Percentiles rank a stretch among this genome's conserved stretches.
Evolutionary conservation across 2,888 invertebrate genomes (phyloP).

Genomic region (Dorcus hopei): DNA sequence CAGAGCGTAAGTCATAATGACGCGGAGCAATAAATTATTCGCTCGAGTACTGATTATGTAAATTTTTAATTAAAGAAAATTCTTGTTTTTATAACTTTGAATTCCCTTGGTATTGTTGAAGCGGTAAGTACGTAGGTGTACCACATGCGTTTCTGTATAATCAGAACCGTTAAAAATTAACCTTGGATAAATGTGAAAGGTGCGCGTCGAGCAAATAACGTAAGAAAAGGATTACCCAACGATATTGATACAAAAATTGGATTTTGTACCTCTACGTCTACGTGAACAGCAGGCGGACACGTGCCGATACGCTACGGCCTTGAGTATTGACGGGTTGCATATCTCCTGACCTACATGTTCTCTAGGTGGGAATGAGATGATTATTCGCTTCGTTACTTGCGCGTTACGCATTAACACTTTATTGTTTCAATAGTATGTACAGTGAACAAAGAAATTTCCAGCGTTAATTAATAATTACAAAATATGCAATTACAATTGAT

Average conservation of each 20-base stretch:
- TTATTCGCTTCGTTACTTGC: too few species aligned
- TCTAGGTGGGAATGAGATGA: neutral
- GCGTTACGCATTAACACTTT: too few species aligned
- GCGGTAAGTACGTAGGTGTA: neutral
- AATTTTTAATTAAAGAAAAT: too few species aligned
- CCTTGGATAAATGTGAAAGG: neutral
- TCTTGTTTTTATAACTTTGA: too few species aligned
- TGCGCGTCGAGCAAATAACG: neutral
- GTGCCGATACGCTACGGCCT: slow-evolving; percentile 7
- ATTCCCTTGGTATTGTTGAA: neutral
- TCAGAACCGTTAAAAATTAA: neutral
- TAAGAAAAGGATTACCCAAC: neutral
- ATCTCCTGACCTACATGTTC: slow-evolving; percentile 8
- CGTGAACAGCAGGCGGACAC: neutral
- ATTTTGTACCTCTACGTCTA: slow-evolving; percentile 1
- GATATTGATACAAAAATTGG: neutral
- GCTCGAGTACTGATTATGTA: too few species aligned
- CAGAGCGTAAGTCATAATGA: too few species aligned
- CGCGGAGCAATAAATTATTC: too few species aligned
- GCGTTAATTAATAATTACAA: too few species aligned
- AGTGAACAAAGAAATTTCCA: too few species aligned
- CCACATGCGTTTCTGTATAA: neutral
- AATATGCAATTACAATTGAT: too few species aligned
- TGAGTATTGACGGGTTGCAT: slow-evolving; percentile 13
- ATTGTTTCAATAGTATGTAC: too few species aligned